phyloP scores from a whole-genome alignment of 2,113 vertebrate species.

The Centropus bengalensis region DNA sequence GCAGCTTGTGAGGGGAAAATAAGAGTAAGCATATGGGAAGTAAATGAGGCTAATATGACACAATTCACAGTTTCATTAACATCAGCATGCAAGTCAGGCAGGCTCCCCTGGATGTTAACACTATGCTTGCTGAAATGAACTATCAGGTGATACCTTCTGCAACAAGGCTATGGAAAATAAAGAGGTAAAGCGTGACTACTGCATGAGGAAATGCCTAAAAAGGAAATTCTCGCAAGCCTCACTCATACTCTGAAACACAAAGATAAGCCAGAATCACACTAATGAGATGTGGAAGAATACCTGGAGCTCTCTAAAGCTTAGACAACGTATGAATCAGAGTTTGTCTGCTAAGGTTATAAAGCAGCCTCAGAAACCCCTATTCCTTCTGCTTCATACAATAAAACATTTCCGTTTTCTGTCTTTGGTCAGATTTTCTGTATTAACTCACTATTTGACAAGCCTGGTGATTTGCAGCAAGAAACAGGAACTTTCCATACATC shows the following conservation, averaged over 20 bases:
- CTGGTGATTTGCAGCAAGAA: background rate
- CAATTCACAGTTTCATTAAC: conserved; percentile 45
- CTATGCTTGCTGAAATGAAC: background rate
- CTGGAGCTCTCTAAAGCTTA: background rate
- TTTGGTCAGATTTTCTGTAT: background rate
- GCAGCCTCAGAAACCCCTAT: background rate
- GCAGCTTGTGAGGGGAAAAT: conserved; percentile 30
- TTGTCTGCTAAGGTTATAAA: background rate
- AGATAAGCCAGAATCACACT: background rate
- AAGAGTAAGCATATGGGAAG: conserved; percentile 58
- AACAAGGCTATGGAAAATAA: background rate
- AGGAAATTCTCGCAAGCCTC: background rate
- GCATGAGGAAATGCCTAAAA: background rate
- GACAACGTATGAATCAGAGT: background rate
- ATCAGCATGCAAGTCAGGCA: conserved; percentile 36
- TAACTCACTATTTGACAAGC: background rate
- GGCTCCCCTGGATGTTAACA: background rate
- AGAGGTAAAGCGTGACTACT: background rate
- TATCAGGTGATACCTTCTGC: background rate
- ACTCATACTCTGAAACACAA: background rate
- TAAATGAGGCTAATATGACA: conserved; percentile 46
- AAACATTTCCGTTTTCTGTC: background rate
- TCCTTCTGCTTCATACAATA: background rate
- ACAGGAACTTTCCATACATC: background rate
- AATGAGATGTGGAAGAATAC: background rate